Conservation (phyloP, 2,113 vertebrate genomes). For the Litocranius walleri region DNA sequence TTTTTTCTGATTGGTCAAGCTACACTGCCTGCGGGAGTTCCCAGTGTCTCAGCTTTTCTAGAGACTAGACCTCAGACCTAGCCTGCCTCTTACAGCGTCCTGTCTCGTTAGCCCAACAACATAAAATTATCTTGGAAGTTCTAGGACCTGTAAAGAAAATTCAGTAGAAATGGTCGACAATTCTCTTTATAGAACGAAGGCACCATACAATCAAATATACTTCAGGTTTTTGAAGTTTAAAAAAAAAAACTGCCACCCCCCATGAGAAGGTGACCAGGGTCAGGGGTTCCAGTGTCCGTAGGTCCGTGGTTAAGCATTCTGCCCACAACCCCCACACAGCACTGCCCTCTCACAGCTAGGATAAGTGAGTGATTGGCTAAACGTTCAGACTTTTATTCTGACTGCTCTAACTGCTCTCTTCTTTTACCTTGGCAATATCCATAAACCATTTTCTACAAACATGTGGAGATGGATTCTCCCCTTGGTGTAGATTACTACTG, state of each 20-base stretch:
- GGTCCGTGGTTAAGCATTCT: background rate
- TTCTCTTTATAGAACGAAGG: background rate
- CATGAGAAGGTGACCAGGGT: background rate
- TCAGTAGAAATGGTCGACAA: background rate
- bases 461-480: background rate
- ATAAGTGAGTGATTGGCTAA: background rate
- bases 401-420: background rate
- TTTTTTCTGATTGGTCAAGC: no score
- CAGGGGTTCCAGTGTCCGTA: background rate
- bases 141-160: background rate
- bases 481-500: background rate
- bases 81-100: no score
- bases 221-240: background rate
- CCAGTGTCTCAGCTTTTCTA: no score
- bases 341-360: background rate
- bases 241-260: background rate
- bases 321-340: accelerated
- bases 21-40: no score
- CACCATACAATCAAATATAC: background rate
- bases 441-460: background rate
- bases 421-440: background rate
- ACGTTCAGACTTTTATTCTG: background rate
- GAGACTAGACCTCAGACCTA: no score
- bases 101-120: no score
- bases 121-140: background rate